Evolutionary conservation across 2,797 vertebrate species (phyloP).

Genomic region (Tragelaphus eurycerus): DNA sequence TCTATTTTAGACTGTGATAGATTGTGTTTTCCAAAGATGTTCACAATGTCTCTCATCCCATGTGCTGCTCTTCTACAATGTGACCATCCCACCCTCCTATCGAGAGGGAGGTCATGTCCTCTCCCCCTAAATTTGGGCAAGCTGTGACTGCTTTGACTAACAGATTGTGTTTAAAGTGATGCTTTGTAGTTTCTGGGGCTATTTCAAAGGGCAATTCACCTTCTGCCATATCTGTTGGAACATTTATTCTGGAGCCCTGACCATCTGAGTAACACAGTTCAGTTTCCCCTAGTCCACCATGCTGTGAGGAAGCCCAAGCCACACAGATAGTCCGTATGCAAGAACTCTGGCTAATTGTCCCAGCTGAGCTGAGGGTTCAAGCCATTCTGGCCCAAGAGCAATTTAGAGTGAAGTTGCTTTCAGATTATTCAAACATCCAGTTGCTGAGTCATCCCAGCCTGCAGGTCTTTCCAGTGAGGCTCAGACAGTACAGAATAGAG

Average conservation of each 20-base stretch:
- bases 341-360: not conserved
- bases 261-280: not conserved
- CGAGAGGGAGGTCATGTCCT: not conserved
- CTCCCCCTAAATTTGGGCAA: not conserved
- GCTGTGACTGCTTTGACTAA: not conserved
- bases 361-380: not conserved
- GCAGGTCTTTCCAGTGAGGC: not conserved
- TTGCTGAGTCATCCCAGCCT: conserved; percentile 31
- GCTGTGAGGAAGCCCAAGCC: not conserved
- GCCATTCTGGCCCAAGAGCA: not conserved
- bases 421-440: not conserved
- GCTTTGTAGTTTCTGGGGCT: not conserved
- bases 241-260: not conserved
- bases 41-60: not conserved
- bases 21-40: not conserved
- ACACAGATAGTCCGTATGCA: too few species aligned
- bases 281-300: not conserved
- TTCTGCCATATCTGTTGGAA: not conserved
- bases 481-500: conserved; percentile 22
- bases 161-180: not conserved
- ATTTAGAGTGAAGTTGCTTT: not conserved
- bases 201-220: not conserved
- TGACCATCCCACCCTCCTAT: not conserved
- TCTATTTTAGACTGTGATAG: not conserved
- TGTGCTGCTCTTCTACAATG: accelerated